Conservation (phyloP, 2,797 vertebrate genomes). For the Balearica regulorum region DNA sequence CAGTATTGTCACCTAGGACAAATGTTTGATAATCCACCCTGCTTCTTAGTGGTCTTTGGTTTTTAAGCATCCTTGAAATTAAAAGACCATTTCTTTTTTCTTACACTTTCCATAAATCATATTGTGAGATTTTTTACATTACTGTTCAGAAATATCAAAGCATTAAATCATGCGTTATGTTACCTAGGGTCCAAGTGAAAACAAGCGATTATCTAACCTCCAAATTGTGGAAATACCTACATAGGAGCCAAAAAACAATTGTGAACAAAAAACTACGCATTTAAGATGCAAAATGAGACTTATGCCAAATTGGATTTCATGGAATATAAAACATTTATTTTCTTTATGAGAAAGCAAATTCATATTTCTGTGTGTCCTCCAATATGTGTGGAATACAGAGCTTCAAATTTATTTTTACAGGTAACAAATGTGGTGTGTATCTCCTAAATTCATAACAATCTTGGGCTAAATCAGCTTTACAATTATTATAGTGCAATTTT, state of each 20-base stretch:
- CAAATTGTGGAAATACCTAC: not conserved
- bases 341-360: not conserved
- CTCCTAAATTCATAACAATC: conserved; percentile 52
- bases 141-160: not conserved
- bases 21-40: not conserved
- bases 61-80: not conserved
- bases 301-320: not conserved
- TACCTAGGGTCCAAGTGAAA: not conserved
- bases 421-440: conserved; percentile 1
- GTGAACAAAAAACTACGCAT: not conserved
- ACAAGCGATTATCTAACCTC: not conserved
- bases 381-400: not conserved
- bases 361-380: not conserved
- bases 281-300: not conserved
- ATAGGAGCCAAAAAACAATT: not conserved
- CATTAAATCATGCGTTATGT: not conserved
- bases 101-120: not conserved
- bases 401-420: conserved; percentile 26
- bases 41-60: not conserved
- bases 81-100: not conserved
- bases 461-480: conserved; percentile 63
- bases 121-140: not conserved
- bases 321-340: not conserved
- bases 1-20: not conserved
- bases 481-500: conserved; percentile 62